Conservation (phyloP, 2,797 vertebrate genomes). For the Etheostoma perlongum region DNA sequence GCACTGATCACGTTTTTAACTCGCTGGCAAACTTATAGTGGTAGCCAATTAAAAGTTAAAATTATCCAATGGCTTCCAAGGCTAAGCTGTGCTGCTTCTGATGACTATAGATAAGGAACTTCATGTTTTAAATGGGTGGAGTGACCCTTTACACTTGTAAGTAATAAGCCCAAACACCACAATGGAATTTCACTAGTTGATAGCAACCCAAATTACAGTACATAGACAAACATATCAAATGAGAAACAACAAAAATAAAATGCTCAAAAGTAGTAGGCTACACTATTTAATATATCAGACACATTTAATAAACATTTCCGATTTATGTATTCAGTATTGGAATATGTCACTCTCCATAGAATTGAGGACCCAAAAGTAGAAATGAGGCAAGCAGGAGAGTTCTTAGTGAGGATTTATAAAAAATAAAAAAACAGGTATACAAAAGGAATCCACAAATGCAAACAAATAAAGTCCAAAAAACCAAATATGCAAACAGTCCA, state of each 20-base stretch:
- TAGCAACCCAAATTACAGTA: neutral
- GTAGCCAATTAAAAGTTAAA: neutral
- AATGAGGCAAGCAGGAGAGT: no score
- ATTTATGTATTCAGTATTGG: neutral
- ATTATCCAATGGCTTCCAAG: neutral
- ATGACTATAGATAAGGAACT: neutral
- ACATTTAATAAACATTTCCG: neutral
- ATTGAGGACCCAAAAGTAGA: no score
- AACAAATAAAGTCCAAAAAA: no score
- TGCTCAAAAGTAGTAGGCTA: neutral
- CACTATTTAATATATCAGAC: neutral
- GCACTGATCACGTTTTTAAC: neutral
- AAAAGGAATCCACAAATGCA: no score
- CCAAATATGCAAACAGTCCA: no score
- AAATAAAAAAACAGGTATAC: no score
- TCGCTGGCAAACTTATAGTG: neutral
- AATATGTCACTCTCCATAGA: neutral
- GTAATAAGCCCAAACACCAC: neutral
- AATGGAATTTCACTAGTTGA: neutral
- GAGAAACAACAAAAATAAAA: neutral
- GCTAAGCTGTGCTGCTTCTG: neutral
- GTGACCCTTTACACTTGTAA: neutral
- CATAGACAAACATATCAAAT: neutral
- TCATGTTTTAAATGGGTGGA: neutral
- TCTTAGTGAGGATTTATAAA: no score